A percentile compares a stretch with the other conserved stretches of the same genome.
Evolutionary conservation across 2,113 vertebrate genomes (phyloP).

Genomic region (Bos javanicus): DNA sequence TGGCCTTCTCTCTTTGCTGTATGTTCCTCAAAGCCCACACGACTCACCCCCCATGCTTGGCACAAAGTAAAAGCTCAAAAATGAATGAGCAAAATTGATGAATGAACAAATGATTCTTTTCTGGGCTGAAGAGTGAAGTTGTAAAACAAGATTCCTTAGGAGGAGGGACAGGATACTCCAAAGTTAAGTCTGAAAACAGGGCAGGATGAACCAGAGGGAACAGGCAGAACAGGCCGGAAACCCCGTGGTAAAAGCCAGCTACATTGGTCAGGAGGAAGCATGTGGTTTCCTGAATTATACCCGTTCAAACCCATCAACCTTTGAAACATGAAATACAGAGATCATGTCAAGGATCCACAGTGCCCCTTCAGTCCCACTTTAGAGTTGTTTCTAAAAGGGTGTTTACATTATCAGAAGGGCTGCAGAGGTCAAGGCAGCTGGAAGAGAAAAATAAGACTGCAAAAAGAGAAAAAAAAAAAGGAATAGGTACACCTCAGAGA

Average conservation of each 20-base stretch:
- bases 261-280: constrained; percentile 16
- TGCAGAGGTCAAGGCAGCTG: background rate
- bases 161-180: background rate
- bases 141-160: background rate
- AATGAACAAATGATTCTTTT: background rate
- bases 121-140: background rate
- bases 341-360: background rate
- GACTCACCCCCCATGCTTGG: background rate
- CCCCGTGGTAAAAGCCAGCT: background rate
- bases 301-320: background rate
- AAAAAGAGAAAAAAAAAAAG: background rate
- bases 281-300: constrained; percentile 43
- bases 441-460: background rate
- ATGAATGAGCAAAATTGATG: background rate
- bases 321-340: background rate
- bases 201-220: background rate
- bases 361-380: background rate
- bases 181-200: background rate
- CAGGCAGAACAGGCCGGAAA: constrained; percentile 31
- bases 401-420: background rate
- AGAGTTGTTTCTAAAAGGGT: background rate
- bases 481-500: background rate
- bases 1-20: background rate
- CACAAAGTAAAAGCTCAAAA: background rate
- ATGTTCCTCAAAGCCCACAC: background rate